phyloP scores from a whole-genome alignment of 2,113 vertebrate species.

The Asarcornis scutulata region DNA sequence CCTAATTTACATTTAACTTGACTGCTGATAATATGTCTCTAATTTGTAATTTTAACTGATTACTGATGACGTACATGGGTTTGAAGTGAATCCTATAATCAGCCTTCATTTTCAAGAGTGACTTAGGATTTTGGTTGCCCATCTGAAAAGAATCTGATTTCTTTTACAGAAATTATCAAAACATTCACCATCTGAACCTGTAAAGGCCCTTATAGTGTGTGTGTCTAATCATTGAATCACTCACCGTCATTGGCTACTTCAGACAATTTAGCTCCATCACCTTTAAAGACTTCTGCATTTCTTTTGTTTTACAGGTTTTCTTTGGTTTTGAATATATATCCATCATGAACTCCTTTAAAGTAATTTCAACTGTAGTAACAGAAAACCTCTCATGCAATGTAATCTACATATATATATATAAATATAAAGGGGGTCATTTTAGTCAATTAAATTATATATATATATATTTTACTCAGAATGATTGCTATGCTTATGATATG shows the following conservation, averaged over 20 bases:
- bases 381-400: background rate
- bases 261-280: background rate
- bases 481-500: background rate
- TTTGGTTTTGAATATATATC: background rate
- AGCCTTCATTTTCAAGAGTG: conserved; percentile 58
- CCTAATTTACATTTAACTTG: conserved; percentile 66
- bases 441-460: background rate
- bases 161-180: conserved; percentile 21
- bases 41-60: conserved; percentile 70
- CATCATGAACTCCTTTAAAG: background rate
- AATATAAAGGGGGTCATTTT: background rate
- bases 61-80: conserved; percentile 57
- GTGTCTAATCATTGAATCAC: background rate
- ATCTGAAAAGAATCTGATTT: conserved; percentile 47
- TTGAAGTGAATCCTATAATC: conserved; percentile 70
- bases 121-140: conserved; percentile 53
- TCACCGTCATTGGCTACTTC: background rate
- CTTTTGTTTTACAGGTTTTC: background rate
- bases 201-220: background rate
- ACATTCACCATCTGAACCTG: background rate
- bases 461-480: background rate
- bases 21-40: conserved; percentile 55
- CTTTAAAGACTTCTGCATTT: background rate
- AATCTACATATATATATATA: no score
- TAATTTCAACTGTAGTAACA: conserved; percentile 6